Conservation (phyloP, 2,113 vertebrate genomes). For the Percopsis transmontana region DNA sequence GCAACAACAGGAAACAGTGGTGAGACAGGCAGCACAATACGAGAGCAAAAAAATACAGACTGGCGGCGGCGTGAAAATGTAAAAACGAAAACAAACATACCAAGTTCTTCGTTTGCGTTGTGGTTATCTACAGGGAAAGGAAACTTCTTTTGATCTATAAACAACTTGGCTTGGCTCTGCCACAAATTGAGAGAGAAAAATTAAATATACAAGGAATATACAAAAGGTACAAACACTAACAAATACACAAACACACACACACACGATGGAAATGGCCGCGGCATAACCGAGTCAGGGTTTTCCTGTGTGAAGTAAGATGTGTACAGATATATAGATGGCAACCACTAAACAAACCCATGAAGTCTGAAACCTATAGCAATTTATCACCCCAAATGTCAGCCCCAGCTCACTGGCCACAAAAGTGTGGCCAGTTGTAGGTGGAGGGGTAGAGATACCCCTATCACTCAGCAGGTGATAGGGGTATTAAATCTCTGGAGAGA, state of each 20-base stretch:
- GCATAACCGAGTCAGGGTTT: background rate
- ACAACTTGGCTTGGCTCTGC: constrained; percentile 92
- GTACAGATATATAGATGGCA: too few relatives aligned
- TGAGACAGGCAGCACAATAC: background rate
- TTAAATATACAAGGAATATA: too few relatives aligned
- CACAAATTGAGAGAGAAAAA: constrained; percentile 3
- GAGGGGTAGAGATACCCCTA: too few relatives aligned
- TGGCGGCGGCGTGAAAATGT: background rate
- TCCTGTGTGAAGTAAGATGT: background rate
- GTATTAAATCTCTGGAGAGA: too few relatives aligned
- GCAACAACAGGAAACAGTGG: constrained; percentile 46
- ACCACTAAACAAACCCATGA: too few relatives aligned
- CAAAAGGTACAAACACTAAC: background rate
- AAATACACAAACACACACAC: background rate
- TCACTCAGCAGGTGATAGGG: too few relatives aligned
- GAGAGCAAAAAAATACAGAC: background rate
- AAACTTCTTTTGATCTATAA: constrained; percentile 93
- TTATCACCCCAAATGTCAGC: too few relatives aligned
- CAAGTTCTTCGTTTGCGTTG: constrained; percentile 92
- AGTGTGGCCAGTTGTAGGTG: too few relatives aligned
- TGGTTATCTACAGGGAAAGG: constrained; percentile 91
- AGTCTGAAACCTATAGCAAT: too few relatives aligned
- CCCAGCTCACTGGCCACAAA: too few relatives aligned
- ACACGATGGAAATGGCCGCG: background rate
- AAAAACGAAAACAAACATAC: constrained; percentile 70